Conservation (phyloP, 2,797 vertebrate species). For the Mionectes olivaceus region DNA sequence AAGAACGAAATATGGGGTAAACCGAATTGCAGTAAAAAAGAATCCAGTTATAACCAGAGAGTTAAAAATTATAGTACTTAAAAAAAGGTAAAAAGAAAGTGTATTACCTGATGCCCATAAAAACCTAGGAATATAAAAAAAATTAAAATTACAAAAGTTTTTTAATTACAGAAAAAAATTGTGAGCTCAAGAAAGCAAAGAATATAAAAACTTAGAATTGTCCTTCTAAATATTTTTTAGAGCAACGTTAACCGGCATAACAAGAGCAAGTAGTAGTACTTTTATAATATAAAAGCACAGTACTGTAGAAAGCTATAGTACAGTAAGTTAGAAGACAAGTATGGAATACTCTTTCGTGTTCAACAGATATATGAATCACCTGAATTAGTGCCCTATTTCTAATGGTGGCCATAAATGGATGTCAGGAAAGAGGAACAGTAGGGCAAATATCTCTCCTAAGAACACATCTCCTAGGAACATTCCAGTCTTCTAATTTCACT, state of each 20-base stretch:
- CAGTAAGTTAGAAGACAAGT: background rate
- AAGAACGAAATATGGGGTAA: background rate
- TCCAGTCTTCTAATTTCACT: background rate
- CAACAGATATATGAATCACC: background rate
- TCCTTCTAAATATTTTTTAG: background rate
- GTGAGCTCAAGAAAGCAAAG: background rate
- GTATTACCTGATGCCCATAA: background rate
- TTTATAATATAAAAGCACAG: background rate
- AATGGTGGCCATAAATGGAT: background rate
- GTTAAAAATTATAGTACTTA: background rate
- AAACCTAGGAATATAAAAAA: background rate
- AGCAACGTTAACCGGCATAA: fast-evolving
- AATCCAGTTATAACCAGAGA: background rate
- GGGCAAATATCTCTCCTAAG: background rate
- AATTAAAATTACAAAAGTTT: background rate
- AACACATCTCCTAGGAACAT: fast-evolving
- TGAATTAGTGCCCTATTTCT: background rate
- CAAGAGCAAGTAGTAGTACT: background rate
- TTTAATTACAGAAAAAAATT: background rate
- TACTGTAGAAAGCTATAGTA: background rate
- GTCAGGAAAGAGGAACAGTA: background rate
- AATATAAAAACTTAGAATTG: background rate
- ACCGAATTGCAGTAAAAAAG: fast-evolving
- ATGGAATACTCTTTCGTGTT: background rate
- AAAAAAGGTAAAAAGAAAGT: background rate